A percentile compares a stretch with the other conserved stretches of the same genome.
phyloP scores from a whole-genome alignment of 2,113 vertebrate species.

The Gobio gobio region DNA sequence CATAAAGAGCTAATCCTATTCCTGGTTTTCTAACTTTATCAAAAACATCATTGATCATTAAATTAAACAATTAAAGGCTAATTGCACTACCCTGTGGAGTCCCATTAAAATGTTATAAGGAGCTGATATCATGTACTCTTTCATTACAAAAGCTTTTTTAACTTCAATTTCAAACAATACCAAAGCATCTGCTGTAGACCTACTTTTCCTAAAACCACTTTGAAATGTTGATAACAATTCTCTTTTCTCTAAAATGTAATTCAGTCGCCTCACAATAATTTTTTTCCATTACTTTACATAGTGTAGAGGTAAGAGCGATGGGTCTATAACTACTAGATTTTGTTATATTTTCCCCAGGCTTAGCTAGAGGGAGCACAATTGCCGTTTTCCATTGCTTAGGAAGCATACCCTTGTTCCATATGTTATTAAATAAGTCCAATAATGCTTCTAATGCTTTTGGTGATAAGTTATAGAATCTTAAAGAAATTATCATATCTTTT shows the following conservation, averaged over 20 bases:
- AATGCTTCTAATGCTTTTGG: neutral
- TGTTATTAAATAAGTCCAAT: neutral
- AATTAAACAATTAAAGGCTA: neutral
- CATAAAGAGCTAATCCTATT: no score
- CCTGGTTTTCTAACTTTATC: neutral
- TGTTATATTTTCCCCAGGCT: no score
- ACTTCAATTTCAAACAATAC: neutral
- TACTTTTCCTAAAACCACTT: neutral
- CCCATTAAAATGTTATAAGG: slow-evolving; percentile 2
- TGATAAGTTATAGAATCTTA: neutral
- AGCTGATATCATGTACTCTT: neutral
- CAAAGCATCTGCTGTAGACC: neutral
- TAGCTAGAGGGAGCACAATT: no score
- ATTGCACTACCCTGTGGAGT: neutral
- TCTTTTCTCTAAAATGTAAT: neutral
- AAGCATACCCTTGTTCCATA: neutral
- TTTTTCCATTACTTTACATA: neutral
- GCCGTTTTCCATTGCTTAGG: neutral
- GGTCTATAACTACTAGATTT: no score
- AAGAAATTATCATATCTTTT: neutral
- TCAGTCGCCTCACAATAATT: neutral
- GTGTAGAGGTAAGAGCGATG: neutral
- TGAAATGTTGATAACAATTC: neutral
- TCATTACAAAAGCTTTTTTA: neutral
- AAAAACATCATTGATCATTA: neutral